Evolutionary conservation across 2,888 invertebrate genomes (phyloP).

Genomic region (Tuberolachnus salignus): DNA sequence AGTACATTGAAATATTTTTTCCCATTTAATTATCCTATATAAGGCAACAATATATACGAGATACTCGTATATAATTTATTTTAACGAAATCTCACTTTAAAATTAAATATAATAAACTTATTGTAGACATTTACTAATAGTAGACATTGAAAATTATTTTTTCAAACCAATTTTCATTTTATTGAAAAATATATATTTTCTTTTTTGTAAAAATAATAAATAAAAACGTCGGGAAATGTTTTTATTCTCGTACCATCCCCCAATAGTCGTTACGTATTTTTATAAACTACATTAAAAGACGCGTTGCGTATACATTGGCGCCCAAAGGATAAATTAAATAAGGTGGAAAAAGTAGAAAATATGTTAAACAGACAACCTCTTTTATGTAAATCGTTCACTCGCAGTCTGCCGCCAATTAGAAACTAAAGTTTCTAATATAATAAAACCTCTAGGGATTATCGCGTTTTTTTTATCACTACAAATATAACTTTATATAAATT

Average conservation of each 20-base stretch:
- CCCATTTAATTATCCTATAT: too few relatives aligned
- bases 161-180: conserved; percentile 26
- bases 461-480: background rate
- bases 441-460: background rate
- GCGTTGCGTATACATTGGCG: background rate
- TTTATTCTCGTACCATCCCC: conserved; percentile 10
- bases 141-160: background rate
- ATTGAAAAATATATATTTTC: background rate
- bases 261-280: background rate
- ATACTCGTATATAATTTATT: too few relatives aligned
- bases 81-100: background rate
- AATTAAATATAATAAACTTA: background rate
- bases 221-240: background rate
- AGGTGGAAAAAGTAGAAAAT: conserved; percentile 5
- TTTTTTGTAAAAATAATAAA: background rate
- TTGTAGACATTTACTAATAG: background rate
- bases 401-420: background rate
- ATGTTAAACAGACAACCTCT: conserved; percentile 28
- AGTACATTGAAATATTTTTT: too few relatives aligned
- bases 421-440: conserved; percentile 1
- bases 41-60: too few relatives aligned
- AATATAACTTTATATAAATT: background rate
- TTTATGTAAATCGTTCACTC: conserved; percentile 16
- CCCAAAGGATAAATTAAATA: conserved; percentile 30
- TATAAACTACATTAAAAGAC: conserved; percentile 30